These are phyloP conservation scores for Clepsis dumicolana DNA, from an alignment of 2,888 invertebrate genomes.

Conservation along the genomic window DNA sequence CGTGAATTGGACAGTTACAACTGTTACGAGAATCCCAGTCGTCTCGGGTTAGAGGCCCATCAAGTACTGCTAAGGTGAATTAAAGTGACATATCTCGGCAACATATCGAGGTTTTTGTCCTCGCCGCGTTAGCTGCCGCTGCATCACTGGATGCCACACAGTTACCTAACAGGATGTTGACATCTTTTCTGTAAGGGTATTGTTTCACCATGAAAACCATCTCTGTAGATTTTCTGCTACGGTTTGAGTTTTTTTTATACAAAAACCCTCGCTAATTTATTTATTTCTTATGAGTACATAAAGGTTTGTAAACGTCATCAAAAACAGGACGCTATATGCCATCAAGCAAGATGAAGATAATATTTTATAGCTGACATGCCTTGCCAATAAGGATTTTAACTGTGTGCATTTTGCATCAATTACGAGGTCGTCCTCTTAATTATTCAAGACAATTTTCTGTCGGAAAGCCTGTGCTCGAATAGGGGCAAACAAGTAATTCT, in stretches of 20 bases:
- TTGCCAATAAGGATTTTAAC: not conserved
- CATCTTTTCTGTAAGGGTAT: constrained; percentile 33
- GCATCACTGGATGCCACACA: constrained; percentile 52
- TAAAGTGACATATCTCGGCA: constrained; percentile 71
- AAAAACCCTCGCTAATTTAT: too few relatives aligned
- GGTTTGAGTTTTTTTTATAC: too few relatives aligned
- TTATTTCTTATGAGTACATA: too few relatives aligned
- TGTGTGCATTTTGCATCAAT: not conserved
- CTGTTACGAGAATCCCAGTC: constrained; percentile 7
- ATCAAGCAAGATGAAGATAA: too few relatives aligned
- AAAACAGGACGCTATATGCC: too few relatives aligned
- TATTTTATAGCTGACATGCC: not conserved
- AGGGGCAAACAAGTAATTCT: not conserved
- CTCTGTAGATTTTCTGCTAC: too few relatives aligned
- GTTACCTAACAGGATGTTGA: constrained; percentile 55
- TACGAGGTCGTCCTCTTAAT: not conserved
- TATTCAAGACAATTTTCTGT: not conserved
- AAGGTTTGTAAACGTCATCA: too few relatives aligned
- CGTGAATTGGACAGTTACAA: constrained; percentile 33
- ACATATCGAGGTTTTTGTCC: constrained; percentile 59
- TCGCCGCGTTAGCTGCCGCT: constrained; percentile 48
- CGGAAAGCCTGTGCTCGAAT: not conserved
- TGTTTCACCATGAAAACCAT: not conserved
- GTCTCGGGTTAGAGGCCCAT: constrained; percentile 55
- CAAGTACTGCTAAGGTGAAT: constrained; percentile 75